Evolutionary conservation across 1,140 invertebrate species (phyloP), one percentile per base, ranked within the genome.

Genomic region (Ganaspis sp.): DNA sequence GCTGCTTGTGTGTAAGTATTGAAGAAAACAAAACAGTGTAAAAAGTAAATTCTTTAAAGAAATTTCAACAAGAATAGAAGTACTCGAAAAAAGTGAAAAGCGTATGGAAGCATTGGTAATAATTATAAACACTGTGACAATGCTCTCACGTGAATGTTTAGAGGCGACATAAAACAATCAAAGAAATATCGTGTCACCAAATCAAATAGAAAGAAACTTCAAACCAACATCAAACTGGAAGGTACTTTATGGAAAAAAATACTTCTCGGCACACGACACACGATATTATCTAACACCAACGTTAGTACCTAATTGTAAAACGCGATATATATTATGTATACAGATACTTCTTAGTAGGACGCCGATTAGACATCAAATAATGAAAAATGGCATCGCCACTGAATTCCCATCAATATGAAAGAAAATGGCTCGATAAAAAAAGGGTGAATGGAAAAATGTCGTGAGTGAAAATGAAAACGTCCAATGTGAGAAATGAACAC

Each of bases 221-320:
- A 90, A 90, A 90, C 89, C 89, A 90, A 90, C 87, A 87, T 88
- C 87, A 89, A 90, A 89, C 89, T 88, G 89, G 87, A 87, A 87
- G 85, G 88, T 90, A 90, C 85, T 88, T 83, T 87, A 84, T 85
- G 77, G 81, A 80, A 81, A 79, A 86, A 85, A 84, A 87, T 87
- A 87, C 85, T 87, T 87, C 81, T 90, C 89, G 88, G 84, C 88
- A 90, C 90, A 90, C 89, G 90, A 82, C 90, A 91, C 89, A 90
- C 89, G 88, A 90, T 49, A 49, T 91, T 89, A 90, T 89, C 89
- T 90, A 89, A 91, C 90, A 90, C 85, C 90, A 91, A 90, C 85
- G 89, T 91, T 90, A 91, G 90, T 90, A 90, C 87, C 89, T 90
- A 89, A 90, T 64, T 64, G 54, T 64, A 29, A 64, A 29, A 64